Conservation (phyloP, 2,888 invertebrate genomes). For the Thymelicus lineola region DNA sequence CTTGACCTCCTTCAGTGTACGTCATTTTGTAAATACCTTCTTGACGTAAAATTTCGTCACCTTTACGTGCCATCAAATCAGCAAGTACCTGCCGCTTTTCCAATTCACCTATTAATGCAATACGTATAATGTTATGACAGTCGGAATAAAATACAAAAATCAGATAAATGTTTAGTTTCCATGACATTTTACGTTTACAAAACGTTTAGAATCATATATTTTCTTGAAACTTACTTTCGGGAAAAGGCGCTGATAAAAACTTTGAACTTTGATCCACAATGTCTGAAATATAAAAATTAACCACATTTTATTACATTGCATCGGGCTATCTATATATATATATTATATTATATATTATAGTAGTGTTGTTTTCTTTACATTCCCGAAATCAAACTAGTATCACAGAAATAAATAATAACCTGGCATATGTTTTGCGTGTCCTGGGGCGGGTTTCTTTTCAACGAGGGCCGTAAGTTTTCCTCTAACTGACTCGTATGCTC, state of each 20-base stretch:
- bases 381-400: no score
- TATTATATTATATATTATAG: no score
- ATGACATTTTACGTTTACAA: no score
- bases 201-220: no score
- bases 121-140: no score
- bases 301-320: neutral
- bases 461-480: constrained; percentile 56
- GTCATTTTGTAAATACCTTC: constrained; percentile 63
- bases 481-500: constrained; percentile 55
- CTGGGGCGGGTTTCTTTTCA: constrained; percentile 52
- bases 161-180: no score
- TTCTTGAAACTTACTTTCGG: constrained; percentile 58
- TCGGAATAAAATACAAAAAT: no score
- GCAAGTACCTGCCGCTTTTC: constrained; percentile 63
- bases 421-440: constrained; percentile 54
- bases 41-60: constrained; percentile 52
- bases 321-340: no score
- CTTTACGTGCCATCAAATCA: constrained; percentile 62
- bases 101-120: constrained; percentile 46
- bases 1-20: constrained; percentile 59
- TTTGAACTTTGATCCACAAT: constrained; percentile 65
- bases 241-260: constrained; percentile 60
- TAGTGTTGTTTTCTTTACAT: no score
- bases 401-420: constrained; percentile 46
- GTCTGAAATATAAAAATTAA: constrained; percentile 47